Evolutionary conservation across 2,113 vertebrate species (phyloP).

Genomic region (Strix aluco): DNA sequence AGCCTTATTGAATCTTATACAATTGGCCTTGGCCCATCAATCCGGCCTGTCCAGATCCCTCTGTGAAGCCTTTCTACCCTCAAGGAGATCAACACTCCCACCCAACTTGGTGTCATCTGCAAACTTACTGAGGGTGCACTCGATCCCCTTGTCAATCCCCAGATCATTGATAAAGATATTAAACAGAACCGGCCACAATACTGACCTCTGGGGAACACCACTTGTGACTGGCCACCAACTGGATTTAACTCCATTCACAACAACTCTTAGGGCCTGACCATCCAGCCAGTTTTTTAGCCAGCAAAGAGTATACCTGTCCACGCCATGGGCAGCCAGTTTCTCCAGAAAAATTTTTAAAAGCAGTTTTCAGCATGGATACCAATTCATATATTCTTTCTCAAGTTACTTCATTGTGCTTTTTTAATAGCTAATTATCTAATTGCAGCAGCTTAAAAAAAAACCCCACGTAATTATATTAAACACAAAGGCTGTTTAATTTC

Average conservation of each 20-base stretch:
- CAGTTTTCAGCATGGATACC: background rate
- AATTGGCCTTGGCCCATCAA: background rate
- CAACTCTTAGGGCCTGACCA: too few relatives aligned
- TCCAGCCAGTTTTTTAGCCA: background rate
- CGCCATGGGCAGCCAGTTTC: background rate
- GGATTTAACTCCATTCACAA: background rate
- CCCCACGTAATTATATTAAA: background rate
- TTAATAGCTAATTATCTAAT: background rate
- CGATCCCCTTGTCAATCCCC: rapidly evolving
- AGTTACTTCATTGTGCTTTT: background rate
- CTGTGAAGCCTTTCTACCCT: background rate
- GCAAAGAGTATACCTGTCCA: rapidly evolving
- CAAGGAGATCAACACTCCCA: background rate
- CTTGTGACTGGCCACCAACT: rapidly evolving
- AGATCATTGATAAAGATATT: background rate
- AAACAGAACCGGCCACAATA: rapidly evolving
- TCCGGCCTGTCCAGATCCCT: background rate
- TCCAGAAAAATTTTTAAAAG: background rate
- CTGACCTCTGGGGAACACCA: background rate
- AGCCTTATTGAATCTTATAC: background rate
- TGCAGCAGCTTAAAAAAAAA: background rate
- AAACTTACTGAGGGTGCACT: background rate
- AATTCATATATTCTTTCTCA: background rate
- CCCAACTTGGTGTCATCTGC: background rate
- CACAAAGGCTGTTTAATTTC: background rate